A percentile compares a stretch with the other conserved stretches of the same genome.
phyloP scores from a whole-genome alignment of 2,797 vertebrate genomes.

The Bradypodion ventrale region DNA sequence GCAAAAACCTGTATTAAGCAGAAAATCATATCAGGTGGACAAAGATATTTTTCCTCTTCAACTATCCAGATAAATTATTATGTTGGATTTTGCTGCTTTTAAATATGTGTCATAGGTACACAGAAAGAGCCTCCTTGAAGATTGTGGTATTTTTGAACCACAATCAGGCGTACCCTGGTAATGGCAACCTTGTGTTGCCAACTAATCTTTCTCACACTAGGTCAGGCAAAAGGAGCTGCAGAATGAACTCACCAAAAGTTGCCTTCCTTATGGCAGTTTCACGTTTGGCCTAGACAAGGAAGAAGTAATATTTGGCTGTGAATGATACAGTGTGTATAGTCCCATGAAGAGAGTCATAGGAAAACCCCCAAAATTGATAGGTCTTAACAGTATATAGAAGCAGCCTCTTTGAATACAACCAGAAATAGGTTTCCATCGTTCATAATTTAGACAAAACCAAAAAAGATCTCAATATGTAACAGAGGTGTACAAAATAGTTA shows the following conservation, averaged over 20 bases:
- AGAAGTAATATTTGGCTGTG: constrained; percentile 25
- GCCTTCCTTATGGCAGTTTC: too few species aligned
- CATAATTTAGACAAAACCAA: not conserved
- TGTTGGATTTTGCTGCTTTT: not conserved
- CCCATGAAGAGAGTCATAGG: rapidly evolving
- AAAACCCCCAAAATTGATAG: rapidly evolving
- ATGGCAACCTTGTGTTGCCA: too few species aligned
- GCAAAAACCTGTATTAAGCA: too few species aligned
- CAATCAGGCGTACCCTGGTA: too few species aligned
- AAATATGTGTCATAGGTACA: not conserved
- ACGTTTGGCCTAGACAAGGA: too few species aligned
- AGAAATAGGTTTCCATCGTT: not conserved
- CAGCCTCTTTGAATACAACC: not conserved
- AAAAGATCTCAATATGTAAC: not conserved
- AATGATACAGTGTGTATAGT: not conserved
- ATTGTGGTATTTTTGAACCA: too few species aligned
- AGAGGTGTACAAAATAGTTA: not conserved
- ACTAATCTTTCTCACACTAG: too few species aligned
- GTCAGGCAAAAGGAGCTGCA: too few species aligned
- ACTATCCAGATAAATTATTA: not conserved
- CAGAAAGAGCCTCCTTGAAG: too few species aligned
- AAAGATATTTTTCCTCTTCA: too few species aligned
- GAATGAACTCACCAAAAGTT: too few species aligned
- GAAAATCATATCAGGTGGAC: too few species aligned
- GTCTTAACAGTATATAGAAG: not conserved